These are phyloP conservation scores for Drosophila gunungcola DNA, from an alignment of 1,140 invertebrate species.

Conservation along the genomic window DNA sequence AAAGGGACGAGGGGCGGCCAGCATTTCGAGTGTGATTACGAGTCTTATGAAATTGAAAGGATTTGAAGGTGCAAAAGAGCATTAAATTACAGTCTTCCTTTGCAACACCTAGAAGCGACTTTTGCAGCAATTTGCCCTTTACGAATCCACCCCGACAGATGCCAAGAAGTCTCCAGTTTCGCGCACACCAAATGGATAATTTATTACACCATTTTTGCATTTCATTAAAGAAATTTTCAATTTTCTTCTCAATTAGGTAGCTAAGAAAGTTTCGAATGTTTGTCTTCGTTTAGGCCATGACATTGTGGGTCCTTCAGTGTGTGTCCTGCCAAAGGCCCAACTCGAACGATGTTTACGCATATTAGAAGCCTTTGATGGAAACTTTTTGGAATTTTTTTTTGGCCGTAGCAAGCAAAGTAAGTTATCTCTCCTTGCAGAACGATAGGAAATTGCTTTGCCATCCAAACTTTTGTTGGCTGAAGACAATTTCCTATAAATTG, in stretches of 20 bases:
- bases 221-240: conserved; percentile 76
- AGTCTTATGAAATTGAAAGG: conserved; percentile 72
- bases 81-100: conserved; percentile 71
- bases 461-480: conserved; percentile 47
- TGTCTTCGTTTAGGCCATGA: conserved; percentile 62
- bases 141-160: conserved; percentile 14
- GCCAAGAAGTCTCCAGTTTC: conserved; percentile 6
- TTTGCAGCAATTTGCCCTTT: conserved; percentile 38
- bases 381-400: conserved; percentile 32
- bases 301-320: conserved; percentile 16
- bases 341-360: conserved; percentile 43
- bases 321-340: conserved; percentile 37
- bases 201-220: conserved; percentile 59
- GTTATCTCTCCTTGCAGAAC: background rate
- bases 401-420: conserved; percentile 34
- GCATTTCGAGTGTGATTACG: conserved; percentile 64
- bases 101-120: conserved; percentile 29
- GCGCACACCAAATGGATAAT: conserved; percentile 37
- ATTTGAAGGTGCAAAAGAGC: conserved; percentile 73
- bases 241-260: conserved; percentile 78
- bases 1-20: conserved; percentile 26
- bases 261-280: conserved; percentile 67
- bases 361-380: conserved; percentile 50
- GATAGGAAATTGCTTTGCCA: conserved; percentile 54
- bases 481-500: conserved; percentile 62